Base-by-base conservation (phyloP, 2,113 vertebrate genomes). In the Sinocyclocheilus anophthalmus region DNA sequence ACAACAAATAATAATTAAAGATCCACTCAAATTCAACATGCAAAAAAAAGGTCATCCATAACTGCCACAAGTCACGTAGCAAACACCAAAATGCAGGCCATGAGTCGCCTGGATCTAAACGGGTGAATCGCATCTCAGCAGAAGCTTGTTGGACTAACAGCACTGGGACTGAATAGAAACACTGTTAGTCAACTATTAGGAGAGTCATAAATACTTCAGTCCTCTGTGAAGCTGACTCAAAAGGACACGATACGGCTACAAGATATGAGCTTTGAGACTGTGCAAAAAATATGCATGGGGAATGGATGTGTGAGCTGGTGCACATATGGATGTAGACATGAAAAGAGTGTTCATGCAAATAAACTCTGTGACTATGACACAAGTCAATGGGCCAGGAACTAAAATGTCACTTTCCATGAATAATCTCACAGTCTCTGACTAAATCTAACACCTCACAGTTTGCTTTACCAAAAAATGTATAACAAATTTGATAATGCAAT, bases 201-300 rank as follows among this genome's bases (percentile, higher is more conserved):
- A 61, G 53, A 78, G 79, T 85, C 84, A 48, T 88, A 88, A 85
- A 88, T 78, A 78, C 79, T 83, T 85, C 37, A 80, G 77, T 14
- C 24, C 57, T 30, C 14, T 42, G 61, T 48, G 16, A 20, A 22
- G 55, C 73, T 76, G 77, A 70, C 20, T 26, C 39, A 22, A 73
- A 53, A 30, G 59, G 55, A 55, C 78, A 26, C 26, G 26, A 26
- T 72, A 76, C 50, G 61, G 69, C 50, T 67, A 53, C 48, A 30
- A 55, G 4, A 48, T 50, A 45, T 26, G n/a, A 26, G 73, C 73
- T 24, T 14, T 76, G 73, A 50, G 73, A 50, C 26, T 18, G 48
- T 8, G 24, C 48, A 55, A 9, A 33, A 61, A 61, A 79, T 48
- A 48, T 48, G 45, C 2, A 81, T 16, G 77, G 22, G 53, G 6